A percentile compares a stretch with the other conserved stretches of the same genome.
Evolutionary conservation across 1,140 invertebrate species (phyloP).

Genomic region (Tetraneura akinire): DNA sequence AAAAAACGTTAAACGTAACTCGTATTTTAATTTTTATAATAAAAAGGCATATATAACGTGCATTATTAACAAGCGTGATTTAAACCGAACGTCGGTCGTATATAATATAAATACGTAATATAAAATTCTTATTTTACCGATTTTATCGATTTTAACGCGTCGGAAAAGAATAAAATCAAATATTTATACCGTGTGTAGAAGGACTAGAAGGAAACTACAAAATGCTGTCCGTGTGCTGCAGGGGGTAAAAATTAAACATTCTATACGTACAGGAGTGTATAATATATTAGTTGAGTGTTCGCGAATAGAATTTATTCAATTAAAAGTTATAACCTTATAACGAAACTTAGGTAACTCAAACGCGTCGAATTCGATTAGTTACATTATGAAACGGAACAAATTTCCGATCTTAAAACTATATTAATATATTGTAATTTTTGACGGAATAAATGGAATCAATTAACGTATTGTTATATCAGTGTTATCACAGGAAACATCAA

Average conservation of each 20-base stretch:
- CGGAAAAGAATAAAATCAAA: not conserved
- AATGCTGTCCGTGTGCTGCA: not conserved
- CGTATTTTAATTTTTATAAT: not conserved
- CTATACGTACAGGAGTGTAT: too few relatives aligned
- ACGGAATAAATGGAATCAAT: too few relatives aligned
- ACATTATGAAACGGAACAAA: too few relatives aligned
- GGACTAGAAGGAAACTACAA: too few relatives aligned
- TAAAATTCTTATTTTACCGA: too few relatives aligned
- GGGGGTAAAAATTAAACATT: not conserved
- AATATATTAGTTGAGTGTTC: not conserved
- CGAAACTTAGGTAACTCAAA: not conserved
- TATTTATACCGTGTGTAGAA: too few relatives aligned
- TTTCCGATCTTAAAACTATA: too few relatives aligned
- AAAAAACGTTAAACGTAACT: too few relatives aligned
- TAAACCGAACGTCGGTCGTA: not conserved
- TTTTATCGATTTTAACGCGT: too few relatives aligned
- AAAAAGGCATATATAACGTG: not conserved
- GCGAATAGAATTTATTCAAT: not conserved
- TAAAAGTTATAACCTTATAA: conserved; percentile 5
- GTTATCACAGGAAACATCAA: too few relatives aligned
- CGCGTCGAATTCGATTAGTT: not conserved
- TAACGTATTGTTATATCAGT: too few relatives aligned
- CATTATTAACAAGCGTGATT: conserved; percentile 19
- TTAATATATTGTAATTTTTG: too few relatives aligned
- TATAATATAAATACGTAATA: not conserved